A percentile compares a stretch with the other conserved stretches of the same genome.
phyloP scores from a whole-genome alignment of 53 echinoderm and acorn worm genomes.

The Apostichopus leukothele region DNA sequence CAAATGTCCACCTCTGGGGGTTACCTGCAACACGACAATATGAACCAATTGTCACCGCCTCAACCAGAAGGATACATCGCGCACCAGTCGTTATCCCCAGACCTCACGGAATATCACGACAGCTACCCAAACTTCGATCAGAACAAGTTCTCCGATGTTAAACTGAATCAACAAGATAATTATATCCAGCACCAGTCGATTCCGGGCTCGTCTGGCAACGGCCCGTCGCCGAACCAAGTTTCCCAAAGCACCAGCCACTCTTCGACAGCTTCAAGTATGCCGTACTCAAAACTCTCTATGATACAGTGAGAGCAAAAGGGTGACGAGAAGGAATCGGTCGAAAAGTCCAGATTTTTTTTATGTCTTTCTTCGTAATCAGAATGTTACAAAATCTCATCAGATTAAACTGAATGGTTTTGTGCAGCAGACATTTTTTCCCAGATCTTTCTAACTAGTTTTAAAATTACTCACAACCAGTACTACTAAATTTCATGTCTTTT shows the following conservation, averaged over 20 bases:
- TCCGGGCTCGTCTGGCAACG: not conserved
- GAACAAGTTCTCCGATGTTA: not conserved
- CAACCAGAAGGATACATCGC: not conserved
- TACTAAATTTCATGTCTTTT: not conserved
- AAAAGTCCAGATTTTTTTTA: too few relatives aligned
- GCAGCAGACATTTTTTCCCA: too few relatives aligned
- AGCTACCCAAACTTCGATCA: conserved; percentile 2
- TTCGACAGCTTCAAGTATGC: not conserved
- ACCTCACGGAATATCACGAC: not conserved
- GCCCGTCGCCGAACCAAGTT: not conserved
- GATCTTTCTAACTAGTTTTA: too few relatives aligned
- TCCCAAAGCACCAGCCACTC: too few relatives aligned
- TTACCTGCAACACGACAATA: not conserved
- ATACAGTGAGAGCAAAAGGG: too few relatives aligned
- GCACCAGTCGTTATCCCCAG: not conserved
- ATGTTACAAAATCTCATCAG: too few relatives aligned
- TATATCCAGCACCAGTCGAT: not conserved
- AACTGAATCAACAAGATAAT: not conserved
- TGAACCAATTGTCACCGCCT: not conserved
- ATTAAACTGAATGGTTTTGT: too few relatives aligned
- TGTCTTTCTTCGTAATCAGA: too few relatives aligned
- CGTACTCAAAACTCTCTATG: conserved; percentile 6
- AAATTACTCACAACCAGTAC: not conserved
- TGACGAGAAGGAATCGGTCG: too few relatives aligned
- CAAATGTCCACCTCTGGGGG: not conserved